phyloP scores from a whole-genome alignment of 1,140 invertebrate genomes.

The Idris sp. region DNA sequence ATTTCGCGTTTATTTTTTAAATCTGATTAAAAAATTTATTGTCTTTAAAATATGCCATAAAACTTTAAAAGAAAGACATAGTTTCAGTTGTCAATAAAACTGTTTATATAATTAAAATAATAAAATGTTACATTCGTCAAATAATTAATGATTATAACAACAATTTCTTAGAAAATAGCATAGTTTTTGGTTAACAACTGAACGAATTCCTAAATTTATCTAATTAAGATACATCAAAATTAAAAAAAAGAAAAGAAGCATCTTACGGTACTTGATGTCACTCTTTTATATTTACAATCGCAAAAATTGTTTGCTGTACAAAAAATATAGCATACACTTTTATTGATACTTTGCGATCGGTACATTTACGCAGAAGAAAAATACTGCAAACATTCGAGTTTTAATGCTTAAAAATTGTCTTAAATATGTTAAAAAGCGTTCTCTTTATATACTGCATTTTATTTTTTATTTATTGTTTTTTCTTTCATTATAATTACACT shows the following conservation, averaged over 20 bases:
- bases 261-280: slow-evolving; percentile 1
- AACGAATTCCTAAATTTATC: too few species aligned
- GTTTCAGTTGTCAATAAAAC: too few species aligned
- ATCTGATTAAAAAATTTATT: slow-evolving; percentile 23
- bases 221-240: too few species aligned
- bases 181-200: too few species aligned
- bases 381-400: slow-evolving; percentile 16
- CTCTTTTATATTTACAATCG: slow-evolving; percentile 14
- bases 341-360: neutral
- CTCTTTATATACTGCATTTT: too few species aligned
- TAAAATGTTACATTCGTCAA: too few species aligned
- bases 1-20: slow-evolving; percentile 8
- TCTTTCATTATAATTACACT: too few species aligned
- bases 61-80: too few species aligned
- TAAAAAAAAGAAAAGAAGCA: neutral
- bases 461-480: too few species aligned
- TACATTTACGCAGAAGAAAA: slow-evolving; percentile 17
- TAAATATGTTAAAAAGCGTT: neutral
- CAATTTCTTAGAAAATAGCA: too few species aligned
- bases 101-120: too few species aligned
- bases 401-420: neutral
- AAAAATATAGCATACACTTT: slow-evolving; percentile 8
- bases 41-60: slow-evolving; percentile 33
- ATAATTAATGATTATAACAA: too few species aligned
- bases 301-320: slow-evolving; percentile 16